Conservation (phyloP, 2,888 invertebrate genomes). For the Sinotaia quadrata region DNA sequence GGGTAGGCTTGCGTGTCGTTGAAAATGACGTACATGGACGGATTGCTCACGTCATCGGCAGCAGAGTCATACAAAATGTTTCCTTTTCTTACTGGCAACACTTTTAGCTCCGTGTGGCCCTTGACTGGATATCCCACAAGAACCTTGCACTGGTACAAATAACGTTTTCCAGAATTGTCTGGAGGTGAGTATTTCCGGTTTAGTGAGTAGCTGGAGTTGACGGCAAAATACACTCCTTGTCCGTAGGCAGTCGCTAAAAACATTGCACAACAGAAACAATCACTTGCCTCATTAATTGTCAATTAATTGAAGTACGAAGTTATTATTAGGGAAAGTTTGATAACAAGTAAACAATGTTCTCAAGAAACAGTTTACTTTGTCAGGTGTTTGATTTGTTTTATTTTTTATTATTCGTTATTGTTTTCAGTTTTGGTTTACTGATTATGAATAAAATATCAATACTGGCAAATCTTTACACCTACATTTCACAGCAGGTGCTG, state of each 20-base stretch:
- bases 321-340: too few species aligned
- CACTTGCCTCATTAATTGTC: too few species aligned
- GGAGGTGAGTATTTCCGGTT: slow-evolving; percentile 42
- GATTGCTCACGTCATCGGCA: slow-evolving; percentile 40
- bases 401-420: too few species aligned
- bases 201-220: slow-evolving; percentile 50
- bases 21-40: slow-evolving; percentile 62
- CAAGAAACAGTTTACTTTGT: too few species aligned
- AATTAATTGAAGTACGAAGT: too few species aligned
- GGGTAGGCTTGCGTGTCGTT: slow-evolving; percentile 66
- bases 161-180: slow-evolving; percentile 41
- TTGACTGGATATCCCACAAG: slow-evolving; percentile 52
- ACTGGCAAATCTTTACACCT: too few species aligned
- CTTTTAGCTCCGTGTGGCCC: slow-evolving; percentile 33
- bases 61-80: slow-evolving; percentile 55
- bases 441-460: too few species aligned
- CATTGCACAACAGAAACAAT: too few species aligned
- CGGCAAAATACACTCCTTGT: slow-evolving; percentile 65
- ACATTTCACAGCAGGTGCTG: too few species aligned
- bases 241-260: slow-evolving; percentile 58
- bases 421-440: too few species aligned
- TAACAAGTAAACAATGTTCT: too few species aligned
- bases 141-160: slow-evolving; percentile 54
- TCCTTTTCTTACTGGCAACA: slow-evolving; percentile 43
- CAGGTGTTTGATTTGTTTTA: too few species aligned